Evolutionary conservation across 2,888 invertebrate species (phyloP).

Genomic region (Dastarcus helophoroides): DNA sequence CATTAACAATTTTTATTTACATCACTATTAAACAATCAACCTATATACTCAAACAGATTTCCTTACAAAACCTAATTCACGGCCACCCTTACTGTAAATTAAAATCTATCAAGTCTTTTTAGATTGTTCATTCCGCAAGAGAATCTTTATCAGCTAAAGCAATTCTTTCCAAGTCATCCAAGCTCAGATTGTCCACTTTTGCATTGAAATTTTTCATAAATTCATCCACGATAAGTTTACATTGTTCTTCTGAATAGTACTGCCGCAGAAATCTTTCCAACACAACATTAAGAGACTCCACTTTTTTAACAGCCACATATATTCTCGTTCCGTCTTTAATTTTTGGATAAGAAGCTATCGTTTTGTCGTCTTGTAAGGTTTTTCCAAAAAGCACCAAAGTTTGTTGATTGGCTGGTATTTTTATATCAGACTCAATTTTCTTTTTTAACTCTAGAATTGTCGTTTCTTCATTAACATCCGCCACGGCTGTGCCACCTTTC

Average conservation of each 20-base stretch:
- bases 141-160: constrained; percentile 32
- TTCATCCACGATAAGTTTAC: constrained; percentile 47
- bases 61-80: too few relatives aligned
- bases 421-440: constrained; percentile 49
- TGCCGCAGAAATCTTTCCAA: constrained; percentile 48
- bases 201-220: constrained; percentile 41
- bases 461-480: constrained; percentile 50
- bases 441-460: constrained; percentile 59
- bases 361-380: constrained; percentile 59
- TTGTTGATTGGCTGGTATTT: constrained; percentile 58
- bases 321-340: constrained; percentile 67
- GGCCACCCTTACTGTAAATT: too few relatives aligned
- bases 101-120: too few relatives aligned
- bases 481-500: constrained; percentile 56
- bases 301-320: constrained; percentile 58
- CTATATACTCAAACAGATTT: too few relatives aligned
- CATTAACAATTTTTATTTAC: too few relatives aligned
- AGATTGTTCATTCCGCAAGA: too few relatives aligned
- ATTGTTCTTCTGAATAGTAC: constrained; percentile 52
- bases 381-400: constrained; percentile 61
- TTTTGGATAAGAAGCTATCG: constrained; percentile 54
- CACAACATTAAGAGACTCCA: constrained; percentile 48
- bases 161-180: constrained; percentile 37
- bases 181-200: constrained; percentile 33
- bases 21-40: too few relatives aligned